Conservation (phyloP, 1,140 invertebrate genomes). For the Drosophila asahinai region DNA sequence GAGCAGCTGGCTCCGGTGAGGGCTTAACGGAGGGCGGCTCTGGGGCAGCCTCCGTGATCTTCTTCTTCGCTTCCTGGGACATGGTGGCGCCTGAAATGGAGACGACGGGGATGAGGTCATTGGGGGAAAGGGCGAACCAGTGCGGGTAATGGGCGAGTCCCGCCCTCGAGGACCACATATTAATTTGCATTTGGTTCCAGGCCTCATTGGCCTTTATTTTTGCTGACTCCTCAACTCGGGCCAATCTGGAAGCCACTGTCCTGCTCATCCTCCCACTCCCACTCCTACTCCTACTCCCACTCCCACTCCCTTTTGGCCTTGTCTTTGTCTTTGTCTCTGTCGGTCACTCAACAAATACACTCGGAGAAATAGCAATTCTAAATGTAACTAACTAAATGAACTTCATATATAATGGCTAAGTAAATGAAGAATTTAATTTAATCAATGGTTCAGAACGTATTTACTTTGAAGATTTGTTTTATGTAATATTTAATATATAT, state of each 20-base stretch:
- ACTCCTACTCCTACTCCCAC: neutral
- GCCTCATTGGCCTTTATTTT: constrained; percentile 35
- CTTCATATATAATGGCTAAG: too few species aligned
- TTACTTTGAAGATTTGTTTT: too few species aligned
- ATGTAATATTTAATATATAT: too few species aligned
- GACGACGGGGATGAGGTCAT: neutral
- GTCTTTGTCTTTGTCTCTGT: neutral
- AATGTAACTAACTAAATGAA: too few species aligned
- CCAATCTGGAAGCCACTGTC: neutral
- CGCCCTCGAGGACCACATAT: constrained; percentile 19
- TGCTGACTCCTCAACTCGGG: constrained; percentile 28
- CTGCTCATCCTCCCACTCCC: neutral
- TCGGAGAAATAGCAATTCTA: neutral
- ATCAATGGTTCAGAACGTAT: too few species aligned
- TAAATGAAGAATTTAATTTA: too few species aligned
- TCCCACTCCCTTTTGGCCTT: neutral
- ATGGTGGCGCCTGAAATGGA: constrained; percentile 1
- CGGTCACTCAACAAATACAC: constrained; percentile 15
- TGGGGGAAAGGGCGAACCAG: neutral
- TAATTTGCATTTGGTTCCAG: constrained; percentile 46
- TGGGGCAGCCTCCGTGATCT: neutral
- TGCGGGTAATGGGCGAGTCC: neutral
- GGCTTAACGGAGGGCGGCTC: too few species aligned
- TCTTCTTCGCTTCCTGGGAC: neutral
- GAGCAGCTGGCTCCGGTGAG: neutral